Evolutionary conservation across 2,113 vertebrate genomes (phyloP).

Genomic region (Ancistrus triradiatus): DNA sequence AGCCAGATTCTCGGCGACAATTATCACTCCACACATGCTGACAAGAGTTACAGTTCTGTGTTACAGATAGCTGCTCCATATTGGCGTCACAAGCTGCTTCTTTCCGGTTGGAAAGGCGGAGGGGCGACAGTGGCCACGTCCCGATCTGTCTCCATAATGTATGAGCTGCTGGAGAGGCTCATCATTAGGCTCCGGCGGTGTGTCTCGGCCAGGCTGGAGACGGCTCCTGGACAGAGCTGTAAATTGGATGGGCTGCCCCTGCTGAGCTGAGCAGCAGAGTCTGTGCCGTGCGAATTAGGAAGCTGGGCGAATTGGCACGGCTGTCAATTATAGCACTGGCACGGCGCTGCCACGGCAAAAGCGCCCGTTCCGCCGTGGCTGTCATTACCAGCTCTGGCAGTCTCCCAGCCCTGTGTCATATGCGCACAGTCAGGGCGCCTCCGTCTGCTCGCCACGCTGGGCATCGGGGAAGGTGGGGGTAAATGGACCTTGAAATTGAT

Average conservation of each 20-base stretch:
- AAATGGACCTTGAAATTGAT: constrained; percentile 54
- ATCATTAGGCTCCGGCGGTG: constrained; percentile 43
- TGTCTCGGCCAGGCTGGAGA: constrained; percentile 42
- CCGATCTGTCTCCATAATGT: constrained; percentile 49
- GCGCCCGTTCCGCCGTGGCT: constrained; percentile 39
- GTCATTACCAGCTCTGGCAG: constrained; percentile 49
- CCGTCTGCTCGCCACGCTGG: constrained; percentile 46
- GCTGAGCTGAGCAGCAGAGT: constrained; percentile 43
- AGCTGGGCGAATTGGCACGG: constrained; percentile 34
- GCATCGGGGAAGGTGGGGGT: constrained; percentile 44
- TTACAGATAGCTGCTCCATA: constrained; percentile 35
- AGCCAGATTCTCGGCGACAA: constrained; percentile 17
- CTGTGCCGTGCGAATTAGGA: constrained; percentile 44
- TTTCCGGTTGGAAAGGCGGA: constrained; percentile 33
- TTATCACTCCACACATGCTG: constrained; percentile 29
- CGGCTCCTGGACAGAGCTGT: constrained; percentile 50
- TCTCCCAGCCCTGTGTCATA: constrained; percentile 45
- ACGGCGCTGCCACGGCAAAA: constrained; percentile 29
- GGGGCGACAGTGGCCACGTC: constrained; percentile 35
- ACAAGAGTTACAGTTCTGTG: constrained; percentile 28
- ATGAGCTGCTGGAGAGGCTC: constrained; percentile 47
- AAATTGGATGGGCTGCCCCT: constrained; percentile 51
- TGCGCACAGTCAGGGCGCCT: constrained; percentile 47
- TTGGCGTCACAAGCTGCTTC: constrained; percentile 36
- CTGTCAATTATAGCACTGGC: constrained; percentile 48